A percentile compares a stretch with the other conserved stretches of the same genome.
Evolutionary conservation across 2,113 vertebrate genomes (phyloP).

Genomic region (Aplodontia rufa): DNA sequence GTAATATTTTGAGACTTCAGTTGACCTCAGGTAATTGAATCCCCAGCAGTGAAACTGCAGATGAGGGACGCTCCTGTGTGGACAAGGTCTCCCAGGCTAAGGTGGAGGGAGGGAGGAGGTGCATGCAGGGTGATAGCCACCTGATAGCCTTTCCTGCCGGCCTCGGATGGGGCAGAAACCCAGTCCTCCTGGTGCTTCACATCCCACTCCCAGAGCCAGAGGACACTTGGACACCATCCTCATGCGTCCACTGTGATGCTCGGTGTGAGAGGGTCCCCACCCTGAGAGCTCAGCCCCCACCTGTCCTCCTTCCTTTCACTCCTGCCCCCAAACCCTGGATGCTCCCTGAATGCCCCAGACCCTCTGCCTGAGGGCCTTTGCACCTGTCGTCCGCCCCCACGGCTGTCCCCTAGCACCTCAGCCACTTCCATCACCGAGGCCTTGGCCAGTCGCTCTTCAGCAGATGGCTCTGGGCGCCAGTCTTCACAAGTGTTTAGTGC

Average conservation of each 20-base stretch:
- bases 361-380: background rate
- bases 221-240: too few species aligned
- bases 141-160: background rate
- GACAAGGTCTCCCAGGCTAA: too few species aligned
- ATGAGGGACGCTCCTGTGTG: background rate
- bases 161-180: too few species aligned
- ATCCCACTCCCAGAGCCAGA: background rate
- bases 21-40: background rate
- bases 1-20: background rate
- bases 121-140: background rate
- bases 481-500: background rate
- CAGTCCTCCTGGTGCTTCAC: too few species aligned
- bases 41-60: background rate
- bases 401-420: background rate
- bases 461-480: too few species aligned
- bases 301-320: background rate
- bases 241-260: rapidly evolving
- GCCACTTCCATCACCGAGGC: background rate
- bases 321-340: background rate
- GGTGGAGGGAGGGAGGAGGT: background rate
- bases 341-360: background rate
- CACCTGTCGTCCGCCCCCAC: rapidly evolving
- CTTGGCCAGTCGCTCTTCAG: background rate
- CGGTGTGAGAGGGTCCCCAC: too few species aligned
- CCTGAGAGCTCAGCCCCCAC: background rate